Evolutionary conservation across 2,797 vertebrate species (phyloP), one percentile per base, ranked within the genome.

Genomic region (Acipenser oxyrinchus): DNA sequence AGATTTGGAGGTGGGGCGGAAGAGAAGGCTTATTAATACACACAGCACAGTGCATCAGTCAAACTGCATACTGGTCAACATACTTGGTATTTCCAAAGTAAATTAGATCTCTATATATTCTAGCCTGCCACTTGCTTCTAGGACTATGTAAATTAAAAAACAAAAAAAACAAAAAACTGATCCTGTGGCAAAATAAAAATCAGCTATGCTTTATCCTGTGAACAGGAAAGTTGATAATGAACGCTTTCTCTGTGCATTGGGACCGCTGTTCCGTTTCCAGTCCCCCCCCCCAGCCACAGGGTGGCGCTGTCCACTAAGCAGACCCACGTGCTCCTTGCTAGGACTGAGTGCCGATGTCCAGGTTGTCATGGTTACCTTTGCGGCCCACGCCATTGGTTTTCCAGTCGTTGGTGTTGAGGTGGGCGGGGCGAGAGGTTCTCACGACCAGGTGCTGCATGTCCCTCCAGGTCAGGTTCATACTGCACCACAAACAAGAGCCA

Each of bases 391-490:
- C 96, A 0, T 98, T 99, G 74, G 92, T 94, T 75, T 86, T 86
- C 96, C 96, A 99, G 81, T 99, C 96, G 0, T 90, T 89, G 1
- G 96, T 91, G 0, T 92, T 95, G 72, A 99, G 92, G 77, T 90
- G 91, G 10, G 88, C 86, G 0, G 95, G 95, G 75, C 86, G 92
- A 0, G 97, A 94, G 0, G 94, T 96, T 79, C 85, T 91, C 51
- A 99, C 95, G 55, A 99, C 96, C 62, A 99, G 83, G 72, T 99
- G 95, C 84, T 99, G 97, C 94, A 99, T 98, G 82, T 99, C 97
- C 66, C 97, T 90, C 97, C 97, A 99, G 0, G 95, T 99, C 77
- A 99, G 89, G 81, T 96, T 96, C 84, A 91, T 93, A 74, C 97
- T 99, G 79, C 3, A 51, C 50, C 2, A 64, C 50, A 49, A 67